Evolutionary conservation across 53 echinoderm and acorn worm genomes (phyloP), one percentile per base, ranked within the genome.

Genomic region (Paracentrotus lividus): DNA sequence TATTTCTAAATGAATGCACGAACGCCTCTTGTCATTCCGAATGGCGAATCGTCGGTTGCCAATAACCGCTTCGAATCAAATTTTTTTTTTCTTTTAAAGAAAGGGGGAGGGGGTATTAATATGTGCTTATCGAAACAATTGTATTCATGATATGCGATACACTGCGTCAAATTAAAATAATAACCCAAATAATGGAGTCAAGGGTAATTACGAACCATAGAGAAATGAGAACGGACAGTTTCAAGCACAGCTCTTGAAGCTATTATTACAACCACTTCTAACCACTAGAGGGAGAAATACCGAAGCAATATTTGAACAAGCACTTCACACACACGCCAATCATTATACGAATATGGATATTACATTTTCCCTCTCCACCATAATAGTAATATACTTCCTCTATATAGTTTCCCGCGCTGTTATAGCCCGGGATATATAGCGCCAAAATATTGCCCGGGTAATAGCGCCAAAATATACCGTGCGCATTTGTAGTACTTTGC

Each of bases 301-400:
- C 47, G 81, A 26, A 45, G 47, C 81, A 81, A 81, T 81, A 81
- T 81, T 81, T 81, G 81, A 81, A 81, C 81, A 81, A 81, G 81
- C 77, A 14, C 42, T 77, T 40, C 77, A 42, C 81, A 81, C 81
- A 81, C 81, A 81, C 81, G 81, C 81, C 81, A 81, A 47, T 81
- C 81, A 81, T 81, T 12, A n/a, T n/a, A 45, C 24, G 47, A 81
- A 47, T 81, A 81, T 81, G 81, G 81, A 81, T 81, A 81, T 81
- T 81, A 47, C 81, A 81, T 81, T 81, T 72, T 49, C 47, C 81
- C 44, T 81, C 44, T 81, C 81, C 27, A 8, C 13, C 81, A 42
- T 21, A 42, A 32, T n/a, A n/a, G n/a, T n/a, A n/a, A 21, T 43
- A 76, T 81, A n/a, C 81, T 45, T 13, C 49, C 44, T 44, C 24